phyloP scores from a whole-genome alignment of 2,113 vertebrate genomes.

The Sceloporus undulatus region DNA sequence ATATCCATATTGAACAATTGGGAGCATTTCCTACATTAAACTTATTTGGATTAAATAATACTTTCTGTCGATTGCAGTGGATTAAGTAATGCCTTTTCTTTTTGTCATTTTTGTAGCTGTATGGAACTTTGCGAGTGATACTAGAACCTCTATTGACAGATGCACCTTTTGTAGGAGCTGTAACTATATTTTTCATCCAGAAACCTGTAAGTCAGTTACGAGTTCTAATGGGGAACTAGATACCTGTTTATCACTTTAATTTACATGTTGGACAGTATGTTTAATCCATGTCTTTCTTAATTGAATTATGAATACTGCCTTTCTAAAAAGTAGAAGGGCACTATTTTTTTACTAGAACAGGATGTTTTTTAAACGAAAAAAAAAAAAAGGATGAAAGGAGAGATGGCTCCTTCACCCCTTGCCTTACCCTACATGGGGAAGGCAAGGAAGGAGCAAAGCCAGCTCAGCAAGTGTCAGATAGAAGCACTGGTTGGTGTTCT shows the following conservation, averaged over 20 bases:
- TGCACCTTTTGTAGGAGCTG: constrained; percentile 90
- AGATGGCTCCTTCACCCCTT: background rate
- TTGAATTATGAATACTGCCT: background rate
- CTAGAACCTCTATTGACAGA: constrained; percentile 90
- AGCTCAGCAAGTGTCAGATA: no score
- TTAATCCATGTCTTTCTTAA: background rate
- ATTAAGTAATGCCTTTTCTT: background rate
- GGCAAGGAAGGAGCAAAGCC: no score
- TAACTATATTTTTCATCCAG: constrained; percentile 95
- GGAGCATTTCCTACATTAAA: background rate
- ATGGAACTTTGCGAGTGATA: constrained; percentile 89
- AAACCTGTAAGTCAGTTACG: constrained; percentile 86
- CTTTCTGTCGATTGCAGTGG: background rate
- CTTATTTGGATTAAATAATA: background rate
- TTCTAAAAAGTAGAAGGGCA: background rate
- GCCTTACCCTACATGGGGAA: no score
- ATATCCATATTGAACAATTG: background rate
- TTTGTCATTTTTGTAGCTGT: constrained; percentile 77
- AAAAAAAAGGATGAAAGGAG: background rate
- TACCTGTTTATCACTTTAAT: background rate
- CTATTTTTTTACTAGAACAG: background rate
- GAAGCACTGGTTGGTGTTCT: no score
- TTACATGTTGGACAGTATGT: background rate
- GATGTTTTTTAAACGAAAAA: background rate
- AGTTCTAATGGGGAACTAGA: background rate